Percentiles rank a stretch among this genome's conserved stretches.
phyloP scores from a whole-genome alignment of 2,113 vertebrate species.

The Oryzias curvinotus region DNA sequence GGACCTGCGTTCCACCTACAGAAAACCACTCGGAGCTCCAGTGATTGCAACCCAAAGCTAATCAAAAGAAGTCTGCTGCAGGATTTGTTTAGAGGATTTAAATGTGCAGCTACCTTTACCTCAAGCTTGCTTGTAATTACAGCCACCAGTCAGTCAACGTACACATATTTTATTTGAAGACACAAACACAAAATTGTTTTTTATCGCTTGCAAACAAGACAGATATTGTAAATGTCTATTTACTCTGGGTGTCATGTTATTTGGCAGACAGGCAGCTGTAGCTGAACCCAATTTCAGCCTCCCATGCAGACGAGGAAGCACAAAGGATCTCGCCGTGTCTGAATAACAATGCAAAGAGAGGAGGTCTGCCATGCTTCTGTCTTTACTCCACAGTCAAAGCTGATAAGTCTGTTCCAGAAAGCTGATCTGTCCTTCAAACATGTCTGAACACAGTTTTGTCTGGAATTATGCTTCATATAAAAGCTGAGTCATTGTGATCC shows the following conservation, averaged over 20 bases:
- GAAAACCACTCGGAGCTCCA: constrained; percentile 30
- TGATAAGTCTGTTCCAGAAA: not conserved
- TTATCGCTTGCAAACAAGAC: constrained; percentile 44
- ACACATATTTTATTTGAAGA: constrained; percentile 28
- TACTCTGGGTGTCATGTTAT: constrained; percentile 42
- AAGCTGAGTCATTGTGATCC: too few relatives aligned
- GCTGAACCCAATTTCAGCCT: constrained; percentile 60
- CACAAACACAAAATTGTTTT: constrained; percentile 28
- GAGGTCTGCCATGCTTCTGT: constrained; percentile 11
- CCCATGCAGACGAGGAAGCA: constrained; percentile 14
- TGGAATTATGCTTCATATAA: too few relatives aligned
- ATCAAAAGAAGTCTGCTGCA: constrained; percentile 30
- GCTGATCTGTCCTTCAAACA: not conserved
- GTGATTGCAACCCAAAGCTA: constrained; percentile 33
- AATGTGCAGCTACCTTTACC: not conserved
- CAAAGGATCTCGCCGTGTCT: constrained; percentile 10
- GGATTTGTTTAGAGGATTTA: not conserved
- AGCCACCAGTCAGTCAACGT: constrained; percentile 10
- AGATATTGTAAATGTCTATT: constrained; percentile 44
- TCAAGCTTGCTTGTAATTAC: constrained; percentile 33
- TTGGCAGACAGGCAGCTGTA: constrained; percentile 27
- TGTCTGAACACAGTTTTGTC: not conserved
- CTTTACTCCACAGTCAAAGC: not conserved
- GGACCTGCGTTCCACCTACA: constrained; percentile 34
- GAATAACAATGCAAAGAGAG: constrained; percentile 11